Evolutionary conservation across 2,797 vertebrate species (phyloP).

Genomic region (Rhinella marina): DNA sequence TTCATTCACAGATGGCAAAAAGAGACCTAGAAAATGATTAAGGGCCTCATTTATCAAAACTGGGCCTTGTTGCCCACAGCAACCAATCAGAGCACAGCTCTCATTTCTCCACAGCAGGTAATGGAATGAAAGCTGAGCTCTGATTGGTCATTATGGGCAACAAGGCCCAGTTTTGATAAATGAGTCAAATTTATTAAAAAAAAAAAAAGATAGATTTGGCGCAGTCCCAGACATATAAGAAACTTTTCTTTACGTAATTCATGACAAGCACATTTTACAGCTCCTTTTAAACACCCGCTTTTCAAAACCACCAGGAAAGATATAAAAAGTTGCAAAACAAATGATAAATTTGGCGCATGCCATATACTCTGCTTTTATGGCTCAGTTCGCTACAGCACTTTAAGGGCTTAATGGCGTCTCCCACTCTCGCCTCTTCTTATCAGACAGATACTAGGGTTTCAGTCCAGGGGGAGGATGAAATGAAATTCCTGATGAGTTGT

Average conservation of each 20-base stretch:
- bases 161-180: too few species aligned
- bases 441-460: conserved; percentile 31
- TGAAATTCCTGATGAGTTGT: conserved; percentile 5
- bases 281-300: not conserved
- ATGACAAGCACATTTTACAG: not conserved
- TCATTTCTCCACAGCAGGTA: not conserved
- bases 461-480: not conserved
- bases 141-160: too few species aligned
- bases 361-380: not conserved
- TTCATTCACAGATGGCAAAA: not conserved
- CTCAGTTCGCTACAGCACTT: not conserved
- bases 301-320: not conserved
- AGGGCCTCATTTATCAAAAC: not conserved
- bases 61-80: not conserved
- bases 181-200: too few species aligned
- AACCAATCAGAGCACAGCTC: not conserved
- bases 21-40: not conserved
- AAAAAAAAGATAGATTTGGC: not conserved
- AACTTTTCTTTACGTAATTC: not conserved
- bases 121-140: not conserved
- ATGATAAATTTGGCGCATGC: not conserved
- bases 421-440: not conserved
- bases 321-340: not conserved
- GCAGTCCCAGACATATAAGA: not conserved
- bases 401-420: not conserved